phyloP scores from a whole-genome alignment of 2,888 invertebrate genomes.

The Pristionchus mayeri region DNA sequence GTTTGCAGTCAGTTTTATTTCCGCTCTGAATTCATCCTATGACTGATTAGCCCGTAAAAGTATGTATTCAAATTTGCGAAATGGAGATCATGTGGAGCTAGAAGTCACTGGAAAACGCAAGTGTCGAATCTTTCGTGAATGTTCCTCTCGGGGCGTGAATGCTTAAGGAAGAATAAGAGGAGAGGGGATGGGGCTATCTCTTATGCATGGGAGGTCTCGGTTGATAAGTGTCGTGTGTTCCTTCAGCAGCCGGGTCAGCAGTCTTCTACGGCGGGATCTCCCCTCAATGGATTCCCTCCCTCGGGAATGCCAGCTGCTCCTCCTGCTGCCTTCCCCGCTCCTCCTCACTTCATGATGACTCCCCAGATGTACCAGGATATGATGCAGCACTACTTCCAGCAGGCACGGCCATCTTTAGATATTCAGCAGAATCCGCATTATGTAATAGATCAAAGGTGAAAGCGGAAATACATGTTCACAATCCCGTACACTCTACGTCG shows the following conservation, averaged over 20 bases:
- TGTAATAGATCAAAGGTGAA: no score
- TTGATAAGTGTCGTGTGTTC: neutral
- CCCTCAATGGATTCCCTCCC: slow-evolving; percentile 25
- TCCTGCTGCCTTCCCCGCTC: slow-evolving; percentile 14
- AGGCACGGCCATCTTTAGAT: slow-evolving; percentile 55
- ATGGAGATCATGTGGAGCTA: neutral
- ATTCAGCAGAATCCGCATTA: no score
- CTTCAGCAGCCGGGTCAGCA: neutral
- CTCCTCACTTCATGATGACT: slow-evolving; percentile 62
- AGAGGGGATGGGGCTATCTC: neutral
- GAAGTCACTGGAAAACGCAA: neutral
- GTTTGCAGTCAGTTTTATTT: neutral
- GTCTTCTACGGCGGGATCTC: neutral
- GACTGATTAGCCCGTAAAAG: no score
- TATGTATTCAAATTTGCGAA: no score
- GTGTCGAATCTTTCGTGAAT: neutral
- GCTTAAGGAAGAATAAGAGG: neutral
- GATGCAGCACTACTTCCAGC: slow-evolving; percentile 75
- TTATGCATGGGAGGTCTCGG: neutral
- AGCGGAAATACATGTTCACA: no score
- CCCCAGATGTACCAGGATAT: slow-evolving; percentile 75
- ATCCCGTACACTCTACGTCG: no score
- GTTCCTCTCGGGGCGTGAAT: neutral
- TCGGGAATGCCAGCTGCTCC: neutral
- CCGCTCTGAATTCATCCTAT: no score